Base-by-base conservation (phyloP, 53 echinoderm and acorn worm species). In the Mesocentrotus franciscanus region DNA sequence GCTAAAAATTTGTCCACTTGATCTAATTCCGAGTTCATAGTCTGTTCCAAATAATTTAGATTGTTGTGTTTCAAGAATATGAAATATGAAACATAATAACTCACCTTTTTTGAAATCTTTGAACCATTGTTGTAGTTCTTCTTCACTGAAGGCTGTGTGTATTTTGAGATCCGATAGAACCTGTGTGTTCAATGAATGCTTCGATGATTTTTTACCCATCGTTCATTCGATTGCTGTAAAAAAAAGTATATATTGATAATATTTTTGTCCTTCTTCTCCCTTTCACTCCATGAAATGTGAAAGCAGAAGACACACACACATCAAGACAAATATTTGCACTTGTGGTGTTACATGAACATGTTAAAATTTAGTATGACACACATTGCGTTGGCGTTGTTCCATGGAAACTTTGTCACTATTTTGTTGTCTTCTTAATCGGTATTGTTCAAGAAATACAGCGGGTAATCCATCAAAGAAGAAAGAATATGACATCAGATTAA, bases 151-250 rank as follows among this genome's bases (percentile, higher is more conserved):
- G 1, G 49, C 9, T 26, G 85, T 85, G 10, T 85, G 85, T 49
- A 55, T 42, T n/a, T n/a, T 20, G n/a, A 85, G 85, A 85, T 85
- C 85, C 13, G 85, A 85, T 49, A 85, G 85, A 56, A 20, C 85
- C 56, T 33, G 85, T 49, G 56, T 8, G 20, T 85, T 56, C 85
- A 85, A n/a, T 49, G 74, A 74, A 27, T 85, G 20, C 4, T 85
- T 85, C 56, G 85, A 85, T 9, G 85, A 24, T 9, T 85, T 85
- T 24, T 85, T 55, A 49, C 85, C 85, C 85, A 85, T 85, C 56
- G 30, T 85, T 85, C 9, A 56, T 3, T 24, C n/a, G 78, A 34
- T 78, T 29, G 62, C 62, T 62, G 3, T 62, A 14, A 62, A 62
- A 61, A 61, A 1, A 29, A 49, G 11, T 74, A 74, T 74, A 30